These are phyloP conservation scores for Octomys mimax DNA, from an alignment of 2,797 vertebrate species.

Conservation along the genomic window DNA sequence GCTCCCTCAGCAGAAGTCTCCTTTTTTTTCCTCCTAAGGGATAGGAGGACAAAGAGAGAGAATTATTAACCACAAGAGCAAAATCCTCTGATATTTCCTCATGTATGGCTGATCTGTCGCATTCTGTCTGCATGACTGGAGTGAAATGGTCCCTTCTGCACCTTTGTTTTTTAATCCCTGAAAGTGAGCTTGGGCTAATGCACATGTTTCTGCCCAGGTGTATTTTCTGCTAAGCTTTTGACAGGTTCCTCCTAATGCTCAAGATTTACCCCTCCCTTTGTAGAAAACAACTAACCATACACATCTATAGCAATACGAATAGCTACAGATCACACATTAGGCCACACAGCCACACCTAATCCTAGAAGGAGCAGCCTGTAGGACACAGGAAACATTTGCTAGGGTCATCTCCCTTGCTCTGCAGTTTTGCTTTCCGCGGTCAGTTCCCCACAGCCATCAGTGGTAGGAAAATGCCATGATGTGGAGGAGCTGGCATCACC, in stretches of 20 bases:
- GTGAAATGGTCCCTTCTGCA: too few relatives aligned
- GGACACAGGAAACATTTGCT: too few relatives aligned
- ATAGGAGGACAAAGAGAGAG: background rate
- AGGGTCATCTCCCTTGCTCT: background rate
- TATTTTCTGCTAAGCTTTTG: background rate
- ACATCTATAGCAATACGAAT: too few relatives aligned
- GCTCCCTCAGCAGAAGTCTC: background rate
- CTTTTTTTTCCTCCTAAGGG: background rate
- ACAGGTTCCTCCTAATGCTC: background rate
- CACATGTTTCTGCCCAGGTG: background rate
- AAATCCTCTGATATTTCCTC: background rate
- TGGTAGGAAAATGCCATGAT: background rate
- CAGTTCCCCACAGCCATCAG: background rate
- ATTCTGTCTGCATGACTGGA: background rate
- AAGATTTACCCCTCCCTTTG: background rate
- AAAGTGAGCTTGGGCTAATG: background rate
- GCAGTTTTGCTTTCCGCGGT: background rate
- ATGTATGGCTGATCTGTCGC: background rate
- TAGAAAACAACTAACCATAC: background rate
- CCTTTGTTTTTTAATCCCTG: background rate
- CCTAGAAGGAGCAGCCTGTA: background rate
- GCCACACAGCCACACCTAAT: background rate
- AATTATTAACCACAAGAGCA: background rate
- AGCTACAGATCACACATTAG: background rate
- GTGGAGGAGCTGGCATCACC: background rate